Evolutionary conservation across 2,888 invertebrate genomes (phyloP).

Genomic region (Acleris emargana): DNA sequence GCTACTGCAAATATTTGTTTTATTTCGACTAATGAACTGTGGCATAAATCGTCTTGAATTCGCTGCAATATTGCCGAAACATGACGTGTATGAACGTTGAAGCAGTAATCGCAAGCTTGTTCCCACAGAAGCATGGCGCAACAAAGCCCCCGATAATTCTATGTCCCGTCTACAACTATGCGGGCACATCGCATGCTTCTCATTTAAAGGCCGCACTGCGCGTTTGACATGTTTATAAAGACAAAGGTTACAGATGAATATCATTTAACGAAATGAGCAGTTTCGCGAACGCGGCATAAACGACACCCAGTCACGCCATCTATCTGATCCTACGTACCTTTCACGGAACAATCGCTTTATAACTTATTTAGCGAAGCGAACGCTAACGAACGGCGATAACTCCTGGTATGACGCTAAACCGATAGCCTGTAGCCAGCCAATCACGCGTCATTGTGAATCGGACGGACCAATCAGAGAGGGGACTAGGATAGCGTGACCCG

Average conservation of each 20-base stretch:
- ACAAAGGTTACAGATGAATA: slow-evolving; percentile 79
- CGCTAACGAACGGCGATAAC: slow-evolving; percentile 77
- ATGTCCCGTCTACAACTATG: slow-evolving; percentile 61
- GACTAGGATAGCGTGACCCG: slow-evolving; percentile 83
- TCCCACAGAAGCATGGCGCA: slow-evolving; percentile 31
- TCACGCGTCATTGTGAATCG: slow-evolving; percentile 74
- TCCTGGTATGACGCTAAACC: slow-evolving; percentile 75
- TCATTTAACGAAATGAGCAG: slow-evolving; percentile 82
- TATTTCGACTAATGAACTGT: no score
- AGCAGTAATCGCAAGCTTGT: slow-evolving; percentile 27
- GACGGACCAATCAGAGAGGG: slow-evolving; percentile 74
- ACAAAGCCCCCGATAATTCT: slow-evolving; percentile 42
- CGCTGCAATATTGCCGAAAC: background rate
- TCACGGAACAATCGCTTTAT: slow-evolving; percentile 76
- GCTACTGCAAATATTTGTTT: no score
- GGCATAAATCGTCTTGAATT: no score
- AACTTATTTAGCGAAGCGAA: slow-evolving; percentile 79
- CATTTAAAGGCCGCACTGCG: slow-evolving; percentile 54
- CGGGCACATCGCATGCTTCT: slow-evolving; percentile 71
- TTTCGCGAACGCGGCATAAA: slow-evolving; percentile 73
- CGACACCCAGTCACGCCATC: slow-evolving; percentile 82
- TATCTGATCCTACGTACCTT: slow-evolving; percentile 76
- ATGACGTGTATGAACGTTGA: slow-evolving; percentile 11
- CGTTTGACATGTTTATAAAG: slow-evolving; percentile 79
- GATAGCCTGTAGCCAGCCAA: slow-evolving; percentile 74